Percentiles rank a stretch among this genome's conserved stretches.
Evolutionary conservation across 2,797 vertebrate genomes (phyloP).

Genomic region (Acanthornis magna): DNA sequence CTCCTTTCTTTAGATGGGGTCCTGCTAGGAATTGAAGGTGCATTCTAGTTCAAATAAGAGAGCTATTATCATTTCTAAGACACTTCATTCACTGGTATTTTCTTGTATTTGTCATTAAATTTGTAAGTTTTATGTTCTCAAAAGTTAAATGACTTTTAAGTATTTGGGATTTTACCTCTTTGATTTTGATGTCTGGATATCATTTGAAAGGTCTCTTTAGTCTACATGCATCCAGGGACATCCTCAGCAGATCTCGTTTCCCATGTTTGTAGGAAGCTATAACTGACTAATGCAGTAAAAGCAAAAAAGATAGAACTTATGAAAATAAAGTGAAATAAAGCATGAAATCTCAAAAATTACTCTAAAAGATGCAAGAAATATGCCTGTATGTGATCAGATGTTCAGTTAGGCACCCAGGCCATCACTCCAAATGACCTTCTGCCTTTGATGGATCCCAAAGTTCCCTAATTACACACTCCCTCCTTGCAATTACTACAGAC

Average conservation of each 20-base stretch:
- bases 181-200: neutral
- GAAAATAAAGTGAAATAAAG: neutral
- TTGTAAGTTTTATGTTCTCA: neutral
- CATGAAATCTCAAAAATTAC: neutral
- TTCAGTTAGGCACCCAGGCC: neutral
- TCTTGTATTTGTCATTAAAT: neutral
- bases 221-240: neutral
- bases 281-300: neutral
- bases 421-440: constrained; percentile 18
- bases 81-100: neutral
- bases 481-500: constrained; percentile 39
- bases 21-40: neutral
- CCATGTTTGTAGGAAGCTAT: neutral
- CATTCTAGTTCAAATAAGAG: neutral
- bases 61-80: neutral
- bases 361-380: neutral
- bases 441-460: constrained; percentile 28
- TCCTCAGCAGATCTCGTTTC: neutral
- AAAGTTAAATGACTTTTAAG: neutral
- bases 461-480: constrained; percentile 35
- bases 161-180: neutral
- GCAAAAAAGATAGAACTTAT: neutral
- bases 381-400: neutral
- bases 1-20: neutral
- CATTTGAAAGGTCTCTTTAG: neutral